Percentiles rank a stretch among this genome's conserved stretches.
Conservation (phyloP, 2,113 vertebrate species). For the Crocuta crocuta region DNA sequence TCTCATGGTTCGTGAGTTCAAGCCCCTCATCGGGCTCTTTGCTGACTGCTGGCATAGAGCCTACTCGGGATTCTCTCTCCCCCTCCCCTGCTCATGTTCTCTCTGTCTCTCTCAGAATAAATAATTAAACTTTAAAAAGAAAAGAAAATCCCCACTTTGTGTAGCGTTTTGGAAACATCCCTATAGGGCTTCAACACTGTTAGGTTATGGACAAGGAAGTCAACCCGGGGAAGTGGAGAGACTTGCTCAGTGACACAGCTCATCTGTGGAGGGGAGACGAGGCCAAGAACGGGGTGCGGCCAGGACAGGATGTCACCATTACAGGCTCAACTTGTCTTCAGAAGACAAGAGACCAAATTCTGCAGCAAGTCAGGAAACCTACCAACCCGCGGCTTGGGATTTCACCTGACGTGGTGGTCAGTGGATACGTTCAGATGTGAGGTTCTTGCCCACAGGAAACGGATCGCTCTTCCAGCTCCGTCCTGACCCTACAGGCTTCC, state of each 20-base stretch:
- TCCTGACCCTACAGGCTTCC: background rate
- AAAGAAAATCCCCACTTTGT: no score
- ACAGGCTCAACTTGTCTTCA: background rate
- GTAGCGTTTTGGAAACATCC: no score
- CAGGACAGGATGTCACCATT: background rate
- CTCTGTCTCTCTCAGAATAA: no score
- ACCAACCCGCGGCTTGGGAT: background rate
- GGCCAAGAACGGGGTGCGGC: rapidly evolving
- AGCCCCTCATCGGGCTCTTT: no score
- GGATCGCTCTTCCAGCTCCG: background rate
- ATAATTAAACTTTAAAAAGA: no score
- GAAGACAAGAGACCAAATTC: background rate
- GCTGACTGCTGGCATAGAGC: no score
- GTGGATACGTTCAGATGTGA: background rate
- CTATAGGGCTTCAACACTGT: background rate
- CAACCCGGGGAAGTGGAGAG: background rate
- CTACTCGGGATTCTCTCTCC: no score
- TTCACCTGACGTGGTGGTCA: background rate
- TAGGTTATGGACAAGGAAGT: constrained; percentile 38
- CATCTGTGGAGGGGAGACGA: background rate
- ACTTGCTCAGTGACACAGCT: background rate
- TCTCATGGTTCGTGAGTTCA: no score
- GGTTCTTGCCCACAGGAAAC: rapidly evolving
- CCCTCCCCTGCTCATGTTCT: no score
- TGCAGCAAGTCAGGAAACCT: background rate